Conservation (phyloP, 2,888 invertebrate genomes). For the Apodemia mormo region DNA sequence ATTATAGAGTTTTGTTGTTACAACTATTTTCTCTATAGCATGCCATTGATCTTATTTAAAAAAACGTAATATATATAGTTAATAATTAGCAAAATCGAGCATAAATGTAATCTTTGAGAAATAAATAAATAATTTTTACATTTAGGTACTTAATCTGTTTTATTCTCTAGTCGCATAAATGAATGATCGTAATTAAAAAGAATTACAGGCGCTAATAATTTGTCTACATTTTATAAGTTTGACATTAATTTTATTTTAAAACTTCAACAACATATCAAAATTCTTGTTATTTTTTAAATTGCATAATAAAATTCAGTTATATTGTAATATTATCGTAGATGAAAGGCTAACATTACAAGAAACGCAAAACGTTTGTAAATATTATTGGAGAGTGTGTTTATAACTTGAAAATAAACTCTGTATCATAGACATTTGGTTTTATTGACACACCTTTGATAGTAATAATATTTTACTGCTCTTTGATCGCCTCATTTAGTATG, state of each 20-base stretch:
- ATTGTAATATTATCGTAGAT: conserved; percentile 21
- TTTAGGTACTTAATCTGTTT: no score
- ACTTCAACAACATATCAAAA: background rate
- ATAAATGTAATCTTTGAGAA: no score
- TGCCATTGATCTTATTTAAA: no score
- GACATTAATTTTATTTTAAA: background rate
- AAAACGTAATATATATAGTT: no score
- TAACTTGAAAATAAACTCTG: conserved; percentile 75
- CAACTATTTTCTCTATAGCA: no score
- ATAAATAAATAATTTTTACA: no score
- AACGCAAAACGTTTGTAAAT: conserved; percentile 63
- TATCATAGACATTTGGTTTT: conserved; percentile 61
- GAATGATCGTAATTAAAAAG: no score
- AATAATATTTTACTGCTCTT: background rate
- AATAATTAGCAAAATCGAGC: no score
- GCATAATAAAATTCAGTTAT: conserved; percentile 13
- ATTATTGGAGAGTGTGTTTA: conserved; percentile 71
- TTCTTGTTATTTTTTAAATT: background rate
- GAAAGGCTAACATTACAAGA: conserved; percentile 40
- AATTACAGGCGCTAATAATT: background rate
- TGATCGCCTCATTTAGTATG: background rate
- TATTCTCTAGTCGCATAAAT: no score
- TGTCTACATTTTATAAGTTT: background rate
- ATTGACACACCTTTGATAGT: conserved; percentile 35
- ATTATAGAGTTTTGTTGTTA: no score